Evolutionary conservation across 2,888 invertebrate species (phyloP).

Genomic region (Crocallis elinguaria): DNA sequence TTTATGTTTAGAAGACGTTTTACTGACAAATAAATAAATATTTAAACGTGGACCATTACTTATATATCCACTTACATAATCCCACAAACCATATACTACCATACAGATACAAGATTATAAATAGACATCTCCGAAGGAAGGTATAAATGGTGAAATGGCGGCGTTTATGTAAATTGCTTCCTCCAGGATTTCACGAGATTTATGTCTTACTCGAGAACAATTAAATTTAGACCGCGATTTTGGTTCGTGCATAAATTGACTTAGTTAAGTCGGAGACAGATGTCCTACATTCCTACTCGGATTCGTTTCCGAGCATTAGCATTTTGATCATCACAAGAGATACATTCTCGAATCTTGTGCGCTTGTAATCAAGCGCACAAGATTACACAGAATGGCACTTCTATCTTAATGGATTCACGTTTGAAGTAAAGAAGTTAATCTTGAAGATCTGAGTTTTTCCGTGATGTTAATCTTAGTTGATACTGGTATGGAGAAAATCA

Average conservation of each 20-base stretch:
- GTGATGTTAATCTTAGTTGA: too few relatives aligned
- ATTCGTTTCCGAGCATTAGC: constrained; percentile 33
- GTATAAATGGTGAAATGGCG: constrained; percentile 63
- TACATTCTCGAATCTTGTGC: neutral
- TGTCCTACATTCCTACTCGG: constrained; percentile 37
- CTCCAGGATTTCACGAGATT: constrained; percentile 77
- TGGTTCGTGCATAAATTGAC: constrained; percentile 73
- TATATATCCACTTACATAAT: neutral
- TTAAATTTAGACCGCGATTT: constrained; percentile 75
- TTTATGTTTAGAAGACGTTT: too few relatives aligned
- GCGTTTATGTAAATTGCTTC: constrained; percentile 80
- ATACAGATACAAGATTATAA: constrained; percentile 43
- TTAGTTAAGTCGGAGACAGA: constrained; percentile 39
- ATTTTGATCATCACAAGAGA: constrained; percentile 27
- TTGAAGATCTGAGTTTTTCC: too few relatives aligned
- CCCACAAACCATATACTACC: neutral
- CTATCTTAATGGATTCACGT: too few relatives aligned
- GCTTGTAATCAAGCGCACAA: too few relatives aligned
- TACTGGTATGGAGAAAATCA: too few relatives aligned
- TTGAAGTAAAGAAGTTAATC: too few relatives aligned
- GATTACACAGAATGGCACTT: too few relatives aligned
- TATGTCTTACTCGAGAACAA: constrained; percentile 77
- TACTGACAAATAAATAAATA: too few relatives aligned
- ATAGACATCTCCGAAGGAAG: constrained; percentile 60
- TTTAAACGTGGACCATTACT: too few relatives aligned